Percentiles rank a stretch among this genome's conserved stretches.
These are phyloP conservation scores for Odocoileus virginianus DNA, from an alignment of 2,113 vertebrate genomes.

Conservation along the genomic window DNA sequence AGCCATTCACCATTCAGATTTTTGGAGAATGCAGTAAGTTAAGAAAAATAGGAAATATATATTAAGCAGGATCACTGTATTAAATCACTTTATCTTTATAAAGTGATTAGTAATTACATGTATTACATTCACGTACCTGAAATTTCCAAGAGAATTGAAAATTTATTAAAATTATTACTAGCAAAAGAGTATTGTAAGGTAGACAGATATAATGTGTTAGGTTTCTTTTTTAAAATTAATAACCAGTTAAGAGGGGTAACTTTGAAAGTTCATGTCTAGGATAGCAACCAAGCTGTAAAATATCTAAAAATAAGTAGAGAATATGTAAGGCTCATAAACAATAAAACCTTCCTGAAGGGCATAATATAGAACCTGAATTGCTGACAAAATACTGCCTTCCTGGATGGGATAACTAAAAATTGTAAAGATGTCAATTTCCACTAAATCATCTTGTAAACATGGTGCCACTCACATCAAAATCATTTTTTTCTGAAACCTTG, in stretches of 20 bases:
- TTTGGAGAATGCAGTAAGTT: not conserved
- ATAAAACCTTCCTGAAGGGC: not conserved
- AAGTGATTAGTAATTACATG: not conserved
- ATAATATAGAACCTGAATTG: not conserved
- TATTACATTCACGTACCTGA: not conserved
- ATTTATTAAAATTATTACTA: not conserved
- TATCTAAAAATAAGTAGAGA: not conserved
- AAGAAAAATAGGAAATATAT: not conserved
- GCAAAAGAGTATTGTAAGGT: not conserved
- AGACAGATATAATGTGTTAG: not conserved
- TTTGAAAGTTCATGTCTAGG: not conserved
- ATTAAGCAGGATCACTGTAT: not conserved
- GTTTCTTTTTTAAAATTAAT: not conserved
- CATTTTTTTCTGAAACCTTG: conserved; percentile 3
- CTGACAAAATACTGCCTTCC: not conserved
- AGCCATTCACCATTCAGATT: not conserved
- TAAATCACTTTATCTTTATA: not conserved
- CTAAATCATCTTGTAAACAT: conserved; percentile 1
- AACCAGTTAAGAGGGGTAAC: not conserved
- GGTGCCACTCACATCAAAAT: conserved; percentile 37
- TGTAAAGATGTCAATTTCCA: not conserved
- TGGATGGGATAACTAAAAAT: conserved; percentile 34
- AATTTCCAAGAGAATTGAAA: not conserved
- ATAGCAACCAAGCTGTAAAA: not conserved
- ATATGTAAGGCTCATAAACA: not conserved